These are phyloP conservation scores for Thrips palmi DNA, from an alignment of 1,140 invertebrate species.

Conservation along the genomic window DNA sequence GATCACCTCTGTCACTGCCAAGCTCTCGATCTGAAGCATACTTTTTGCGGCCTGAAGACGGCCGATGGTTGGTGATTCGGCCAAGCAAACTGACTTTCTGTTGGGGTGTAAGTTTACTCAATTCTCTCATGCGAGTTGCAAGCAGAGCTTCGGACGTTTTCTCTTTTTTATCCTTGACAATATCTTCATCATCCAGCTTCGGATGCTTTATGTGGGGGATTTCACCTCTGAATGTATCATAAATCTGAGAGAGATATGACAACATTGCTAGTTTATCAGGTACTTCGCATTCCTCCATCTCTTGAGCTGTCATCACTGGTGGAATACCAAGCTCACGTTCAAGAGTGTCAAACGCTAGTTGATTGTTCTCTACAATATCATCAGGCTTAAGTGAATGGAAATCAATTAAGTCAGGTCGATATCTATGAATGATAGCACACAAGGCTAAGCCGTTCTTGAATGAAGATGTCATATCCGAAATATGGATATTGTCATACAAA, in stretches of 20 bases:
- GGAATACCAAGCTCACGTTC: constrained; percentile 57
- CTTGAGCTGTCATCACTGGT: constrained; percentile 64
- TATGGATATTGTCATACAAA: constrained; percentile 39
- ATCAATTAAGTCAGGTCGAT: constrained; percentile 75
- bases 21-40: no score
- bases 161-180: constrained; percentile 7
- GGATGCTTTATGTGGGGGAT: constrained; percentile 63
- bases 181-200: constrained; percentile 28
- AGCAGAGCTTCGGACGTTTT: constrained; percentile 7
- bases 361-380: constrained; percentile 49
- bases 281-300: constrained; percentile 48
- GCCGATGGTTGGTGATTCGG: no score
- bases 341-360: constrained; percentile 62
- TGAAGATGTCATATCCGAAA: constrained; percentile 47
- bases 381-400: constrained; percentile 42
- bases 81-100: constrained; percentile 25
- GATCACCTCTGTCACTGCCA: no score
- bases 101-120: constrained; percentile 23
- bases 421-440: constrained; percentile 68
- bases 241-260: constrained; percentile 73
- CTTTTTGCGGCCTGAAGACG: no score
- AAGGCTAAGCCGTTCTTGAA: constrained; percentile 61
- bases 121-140: constrained; percentile 13
- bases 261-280: constrained; percentile 61
- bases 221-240: constrained; percentile 62